Evolutionary conservation across 2,797 vertebrate species (phyloP), one percentile per base, ranked within the genome.

Genomic region (Peromyscus melanophrys): DNA sequence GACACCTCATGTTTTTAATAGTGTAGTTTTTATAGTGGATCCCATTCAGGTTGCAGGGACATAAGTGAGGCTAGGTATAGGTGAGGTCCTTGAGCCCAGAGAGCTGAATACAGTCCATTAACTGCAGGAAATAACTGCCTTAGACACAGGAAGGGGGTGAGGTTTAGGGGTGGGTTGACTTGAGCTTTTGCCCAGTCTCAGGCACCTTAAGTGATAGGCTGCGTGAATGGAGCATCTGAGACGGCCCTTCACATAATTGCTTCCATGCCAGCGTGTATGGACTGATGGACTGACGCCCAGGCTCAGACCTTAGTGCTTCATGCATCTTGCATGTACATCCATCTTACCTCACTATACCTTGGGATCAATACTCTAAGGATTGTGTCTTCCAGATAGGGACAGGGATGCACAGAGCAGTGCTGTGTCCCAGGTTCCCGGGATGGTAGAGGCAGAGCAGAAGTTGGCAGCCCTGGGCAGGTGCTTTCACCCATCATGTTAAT

Each of bases 171-270:
- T 23, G 8, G 23, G 7, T 23, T 77, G 63, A 34, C 6, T 19
- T 78, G n/a, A 23, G 85, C 23, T 90, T 49, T 49, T 0, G 13
- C 14, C 9, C 17, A 10, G 0, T 23, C 6, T 8, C n/a, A 21
- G 90, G 6, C 13, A 4, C 46, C 31, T 23, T 3, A 2, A 1
- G 61, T 40, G 67, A 25, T 16, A 4, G 4, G 1, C 59, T 40
- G 9, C 11, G 0, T 13, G 31, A 55, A 9, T 21, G 29, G 13
- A 49, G 37, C 1, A 10, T 2, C 17, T 43, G 77, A 46, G 23
- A 4, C 1, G 1, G 4, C 5, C 21, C 49, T n/a, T 25, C 2
- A 21, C n/a, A 13, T 25, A 2, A 19, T 8, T 14, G 23, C 14
- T 27, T 65, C 16, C 0, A 2, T 37, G 78, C 14, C 14, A 5